Evolutionary conservation across 2,797 vertebrate genomes (phyloP).

Genomic region (Sarcoramphus papa): DNA sequence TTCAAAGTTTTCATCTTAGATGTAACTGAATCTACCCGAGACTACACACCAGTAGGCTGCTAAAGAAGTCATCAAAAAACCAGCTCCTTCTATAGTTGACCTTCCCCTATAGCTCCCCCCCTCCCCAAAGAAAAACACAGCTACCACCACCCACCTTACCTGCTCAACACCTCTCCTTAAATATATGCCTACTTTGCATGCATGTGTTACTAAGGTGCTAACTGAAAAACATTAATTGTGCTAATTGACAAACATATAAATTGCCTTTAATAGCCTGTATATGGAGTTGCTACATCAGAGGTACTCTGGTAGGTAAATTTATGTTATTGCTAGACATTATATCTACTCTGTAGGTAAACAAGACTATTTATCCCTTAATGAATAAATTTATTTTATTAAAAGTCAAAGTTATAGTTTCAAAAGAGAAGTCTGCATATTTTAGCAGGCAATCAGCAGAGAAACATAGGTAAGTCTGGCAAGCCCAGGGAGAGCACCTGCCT

Average conservation of each 20-base stretch:
- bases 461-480: background rate
- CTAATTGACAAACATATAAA: background rate
- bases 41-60: background rate
- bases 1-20: background rate
- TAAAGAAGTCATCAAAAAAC: background rate
- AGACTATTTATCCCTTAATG: background rate
- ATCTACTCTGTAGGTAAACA: background rate
- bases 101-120: fast-evolving
- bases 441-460: background rate
- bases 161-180: background rate
- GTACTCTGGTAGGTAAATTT: background rate
- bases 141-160: background rate
- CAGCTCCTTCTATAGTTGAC: background rate
- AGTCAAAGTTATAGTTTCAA: background rate
- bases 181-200: background rate
- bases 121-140: background rate
- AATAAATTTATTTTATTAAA: background rate
- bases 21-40: background rate
- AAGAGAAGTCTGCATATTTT: background rate
- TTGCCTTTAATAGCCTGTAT: background rate
- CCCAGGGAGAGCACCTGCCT: background rate
- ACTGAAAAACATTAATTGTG: background rate
- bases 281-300: background rate
- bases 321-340: background rate
- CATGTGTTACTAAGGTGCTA: background rate